These are phyloP conservation scores for Osmerus mordax DNA, from an alignment of 2,113 vertebrate species.

Conservation along the genomic window DNA sequence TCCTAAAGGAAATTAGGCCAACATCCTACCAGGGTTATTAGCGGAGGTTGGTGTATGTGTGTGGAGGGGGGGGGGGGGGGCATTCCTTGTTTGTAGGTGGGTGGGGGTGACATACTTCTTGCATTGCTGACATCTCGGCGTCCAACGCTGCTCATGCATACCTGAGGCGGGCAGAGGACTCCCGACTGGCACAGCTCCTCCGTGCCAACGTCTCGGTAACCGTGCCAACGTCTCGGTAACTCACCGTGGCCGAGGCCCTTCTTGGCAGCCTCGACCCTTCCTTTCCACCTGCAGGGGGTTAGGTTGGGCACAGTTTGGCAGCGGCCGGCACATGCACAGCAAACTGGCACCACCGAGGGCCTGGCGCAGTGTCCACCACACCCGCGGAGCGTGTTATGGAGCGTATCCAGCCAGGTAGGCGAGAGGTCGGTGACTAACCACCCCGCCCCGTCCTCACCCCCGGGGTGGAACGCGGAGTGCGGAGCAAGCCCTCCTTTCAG, in stretches of 20 bases:
- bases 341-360: background rate
- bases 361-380: background rate
- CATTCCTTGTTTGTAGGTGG: too few species aligned
- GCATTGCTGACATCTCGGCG: too few species aligned
- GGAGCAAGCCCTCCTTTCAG: too few species aligned
- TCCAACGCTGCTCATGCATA: background rate
- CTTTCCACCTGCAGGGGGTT: background rate
- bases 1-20: slow-evolving; percentile 12
- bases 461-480: background rate
- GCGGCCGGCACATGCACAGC: background rate
- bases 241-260: background rate
- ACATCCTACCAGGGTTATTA: background rate
- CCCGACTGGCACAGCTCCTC: background rate
- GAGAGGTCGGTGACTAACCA: too few species aligned
- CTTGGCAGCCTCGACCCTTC: background rate
- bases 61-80: too few species aligned
- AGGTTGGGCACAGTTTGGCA: slow-evolving; percentile 14
- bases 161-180: background rate
- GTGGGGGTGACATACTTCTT: too few species aligned
- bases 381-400: background rate
- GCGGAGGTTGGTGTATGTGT: background rate
- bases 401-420: too few species aligned
- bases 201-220: too few species aligned
- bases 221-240: background rate
- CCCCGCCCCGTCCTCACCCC: background rate